These are phyloP conservation scores for Agonopterix arenella DNA, from an alignment of 2,888 invertebrate species.

Conservation along the genomic window DNA sequence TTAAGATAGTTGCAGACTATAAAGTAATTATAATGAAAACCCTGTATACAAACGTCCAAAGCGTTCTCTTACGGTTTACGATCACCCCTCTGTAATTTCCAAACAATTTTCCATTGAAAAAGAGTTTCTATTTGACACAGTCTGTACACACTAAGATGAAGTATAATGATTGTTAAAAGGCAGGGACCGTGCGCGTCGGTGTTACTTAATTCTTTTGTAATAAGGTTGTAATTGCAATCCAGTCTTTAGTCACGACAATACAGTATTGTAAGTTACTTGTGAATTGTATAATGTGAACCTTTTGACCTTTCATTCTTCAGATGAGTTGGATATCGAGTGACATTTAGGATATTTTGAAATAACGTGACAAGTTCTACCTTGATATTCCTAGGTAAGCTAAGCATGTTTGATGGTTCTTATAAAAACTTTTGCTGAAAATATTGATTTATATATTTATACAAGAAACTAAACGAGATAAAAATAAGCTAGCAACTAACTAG, in stretches of 20 bases:
- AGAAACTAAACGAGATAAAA: too few relatives aligned
- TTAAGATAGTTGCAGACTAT: too few relatives aligned
- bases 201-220: conserved; percentile 20
- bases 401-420: too few relatives aligned
- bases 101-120: conserved; percentile 22
- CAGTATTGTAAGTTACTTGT: conserved; percentile 10
- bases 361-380: conserved; percentile 24
- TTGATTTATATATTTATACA: too few relatives aligned
- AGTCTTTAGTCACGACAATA: too few relatives aligned
- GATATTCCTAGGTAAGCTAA: neutral
- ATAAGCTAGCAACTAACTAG: too few relatives aligned
- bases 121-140: conserved; percentile 16
- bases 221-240: too few relatives aligned
- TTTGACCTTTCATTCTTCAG: conserved; percentile 17
- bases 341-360: conserved; percentile 38
- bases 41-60: neutral
- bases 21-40: neutral
- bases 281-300: conserved; percentile 12
- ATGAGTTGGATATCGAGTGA: conserved; percentile 24
- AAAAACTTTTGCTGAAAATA: too few relatives aligned
- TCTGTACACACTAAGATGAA: conserved; percentile 8
- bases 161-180: conserved; percentile 3
- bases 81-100: conserved; percentile 38
- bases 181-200: conserved; percentile 1
- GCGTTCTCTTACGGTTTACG: conserved; percentile 18